Evolutionary conservation across 2,797 vertebrate genomes (phyloP).

Genomic region (Nyctalus aviator): DNA sequence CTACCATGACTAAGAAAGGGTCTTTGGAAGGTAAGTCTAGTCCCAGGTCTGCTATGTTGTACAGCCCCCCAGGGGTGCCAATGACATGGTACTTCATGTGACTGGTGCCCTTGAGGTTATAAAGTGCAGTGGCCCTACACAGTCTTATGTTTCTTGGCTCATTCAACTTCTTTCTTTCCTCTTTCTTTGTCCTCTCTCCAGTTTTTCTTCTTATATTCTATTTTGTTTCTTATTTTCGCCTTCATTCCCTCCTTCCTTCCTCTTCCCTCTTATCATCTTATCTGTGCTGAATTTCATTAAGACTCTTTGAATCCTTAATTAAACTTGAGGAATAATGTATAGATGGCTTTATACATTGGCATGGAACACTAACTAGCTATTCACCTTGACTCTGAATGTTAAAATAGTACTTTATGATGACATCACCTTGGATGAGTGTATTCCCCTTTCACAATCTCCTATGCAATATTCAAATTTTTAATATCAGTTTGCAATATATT

Average conservation of each 20-base stretch:
- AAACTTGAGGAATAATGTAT: background rate
- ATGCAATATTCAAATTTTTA: background rate
- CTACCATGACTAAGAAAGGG: background rate
- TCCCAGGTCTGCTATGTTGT: background rate
- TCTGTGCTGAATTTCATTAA: no score
- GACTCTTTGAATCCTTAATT: background rate
- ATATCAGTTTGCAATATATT: background rate
- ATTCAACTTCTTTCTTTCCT: background rate
- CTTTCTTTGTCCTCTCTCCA: background rate
- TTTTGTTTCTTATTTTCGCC: background rate
- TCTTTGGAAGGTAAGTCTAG: background rate
- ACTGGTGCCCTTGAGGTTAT: background rate
- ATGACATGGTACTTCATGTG: background rate
- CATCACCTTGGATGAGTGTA: background rate
- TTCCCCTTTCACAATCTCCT: background rate
- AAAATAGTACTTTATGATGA: background rate
- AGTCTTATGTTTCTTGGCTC: background rate
- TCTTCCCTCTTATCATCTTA: background rate
- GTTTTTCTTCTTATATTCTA: background rate
- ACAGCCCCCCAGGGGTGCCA: rapidly evolving
- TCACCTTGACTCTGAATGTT: background rate
- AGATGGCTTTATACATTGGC: background rate
- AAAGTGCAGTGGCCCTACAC: background rate
- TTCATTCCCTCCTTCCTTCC: background rate
- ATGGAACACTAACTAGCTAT: background rate